Evolutionary conservation across 1,140 invertebrate species (phyloP).

Genomic region (Pristionchus pacificus): DNA sequence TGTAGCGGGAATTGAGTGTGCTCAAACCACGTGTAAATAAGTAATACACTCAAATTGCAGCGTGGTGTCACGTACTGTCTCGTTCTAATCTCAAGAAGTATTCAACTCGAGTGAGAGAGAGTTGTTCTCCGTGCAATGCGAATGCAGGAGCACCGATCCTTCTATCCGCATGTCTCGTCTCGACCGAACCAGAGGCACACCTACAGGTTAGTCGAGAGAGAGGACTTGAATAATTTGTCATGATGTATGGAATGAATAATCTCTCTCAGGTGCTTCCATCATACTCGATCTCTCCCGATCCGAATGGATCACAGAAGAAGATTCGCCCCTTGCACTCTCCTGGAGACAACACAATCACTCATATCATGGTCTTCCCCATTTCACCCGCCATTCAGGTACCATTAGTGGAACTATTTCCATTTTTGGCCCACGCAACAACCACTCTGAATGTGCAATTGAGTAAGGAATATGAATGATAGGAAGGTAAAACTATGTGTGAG

Average conservation of each 20-base stretch:
- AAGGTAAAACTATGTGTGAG: slow-evolving; percentile 13
- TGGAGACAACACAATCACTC: slow-evolving; percentile 71
- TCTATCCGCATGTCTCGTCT: slow-evolving; percentile 91
- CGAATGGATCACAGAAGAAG: slow-evolving; percentile 78
- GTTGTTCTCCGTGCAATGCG: slow-evolving; percentile 21
- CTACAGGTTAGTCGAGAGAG: slow-evolving; percentile 83
- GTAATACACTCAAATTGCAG: too few relatives aligned
- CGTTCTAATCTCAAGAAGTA: slow-evolving; percentile 40
- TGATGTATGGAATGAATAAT: too few relatives aligned
- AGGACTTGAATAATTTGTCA: too few relatives aligned
- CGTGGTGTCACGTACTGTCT: slow-evolving; percentile 49
- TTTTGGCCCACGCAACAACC: slow-evolving; percentile 20
- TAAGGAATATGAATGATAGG: slow-evolving; percentile 2
- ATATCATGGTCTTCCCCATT: slow-evolving; percentile 97
- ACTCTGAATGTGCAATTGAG: too few relatives aligned
- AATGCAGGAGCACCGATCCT: slow-evolving; percentile 62
- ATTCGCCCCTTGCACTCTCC: slow-evolving; percentile 63
- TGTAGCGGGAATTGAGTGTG: too few relatives aligned
- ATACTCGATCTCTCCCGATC: slow-evolving; percentile 69
- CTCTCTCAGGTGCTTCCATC: slow-evolving; percentile 74
- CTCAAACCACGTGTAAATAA: too few relatives aligned
- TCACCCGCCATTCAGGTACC: slow-evolving; percentile 36
- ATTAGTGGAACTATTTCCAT: neutral
- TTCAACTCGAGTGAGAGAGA: slow-evolving; percentile 43
- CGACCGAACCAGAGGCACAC: slow-evolving; percentile 86